Evolutionary conservation across 64 coral and sea anemone species (phyloP), one percentile per base, ranked within the genome.

Genomic region (Pachyseris speciosa): DNA sequence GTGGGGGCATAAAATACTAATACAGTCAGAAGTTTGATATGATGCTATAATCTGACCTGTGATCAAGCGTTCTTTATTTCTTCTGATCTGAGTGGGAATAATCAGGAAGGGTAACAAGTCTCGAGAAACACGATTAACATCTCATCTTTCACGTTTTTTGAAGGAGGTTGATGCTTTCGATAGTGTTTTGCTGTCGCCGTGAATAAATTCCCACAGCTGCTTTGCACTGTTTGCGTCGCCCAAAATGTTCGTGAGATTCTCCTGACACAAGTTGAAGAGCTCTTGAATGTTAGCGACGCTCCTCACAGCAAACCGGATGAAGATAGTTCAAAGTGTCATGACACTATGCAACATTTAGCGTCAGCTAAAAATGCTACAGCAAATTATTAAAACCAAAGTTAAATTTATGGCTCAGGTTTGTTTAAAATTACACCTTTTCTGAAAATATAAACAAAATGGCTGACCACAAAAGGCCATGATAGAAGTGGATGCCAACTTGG

Each of bases 201-300:
- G 93, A 44, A 94, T 73, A 20, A 94, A 94, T 38, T 94, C 87
- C 93, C 93, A 94, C 13, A 94, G 55, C 22, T 60, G 38, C 49
- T 94, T 94, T 0, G 93, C 93, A 28, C 50, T 83, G 32, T 9
- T 64, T 22, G 76, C 52, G 44, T 94, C 90, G 10, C 76, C 87
- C 60, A 94, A 53, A 45, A 94, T 77, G 15, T 84, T 67, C 27
- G 79, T 38, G 15, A 94, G 80, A 34, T 74, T 66, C 16, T 74
- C 32, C 64, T 94, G 27, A 30, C 58, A 59, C 39, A 85, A 43
- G n/a, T 36, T 16, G 24, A 71, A 76, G 11, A 90, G 69, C 53
- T 94, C 70, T 30, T 90, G 67, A 31, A 90, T 86, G 58, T 83
- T 60, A 22, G 74, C 84, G 0, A 86, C 87, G 51, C 90, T 67